phyloP scores from a whole-genome alignment of 2,113 vertebrate species.

The Mirza zaza region DNA sequence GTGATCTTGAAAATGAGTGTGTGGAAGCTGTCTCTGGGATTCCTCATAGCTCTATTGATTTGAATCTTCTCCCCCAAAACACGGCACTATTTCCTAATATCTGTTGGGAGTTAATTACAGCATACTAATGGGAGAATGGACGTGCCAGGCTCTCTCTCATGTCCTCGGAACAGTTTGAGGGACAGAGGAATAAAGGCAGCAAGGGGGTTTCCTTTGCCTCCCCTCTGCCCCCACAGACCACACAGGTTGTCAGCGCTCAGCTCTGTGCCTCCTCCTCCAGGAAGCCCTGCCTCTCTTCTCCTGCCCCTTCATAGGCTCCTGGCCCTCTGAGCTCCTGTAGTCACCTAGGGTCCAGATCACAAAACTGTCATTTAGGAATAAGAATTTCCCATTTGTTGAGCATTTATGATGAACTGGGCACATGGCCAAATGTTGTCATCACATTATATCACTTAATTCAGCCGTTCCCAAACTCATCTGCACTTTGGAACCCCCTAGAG shows the following conservation, averaged over 20 bases:
- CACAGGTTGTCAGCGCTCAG: fast-evolving
- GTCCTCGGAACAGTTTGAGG: background rate
- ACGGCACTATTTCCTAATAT: background rate
- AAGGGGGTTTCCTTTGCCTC: background rate
- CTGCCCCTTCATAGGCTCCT: background rate
- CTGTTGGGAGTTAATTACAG: background rate
- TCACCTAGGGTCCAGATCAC: background rate
- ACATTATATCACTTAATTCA: background rate
- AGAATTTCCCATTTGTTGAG: background rate
- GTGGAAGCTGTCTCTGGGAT: background rate
- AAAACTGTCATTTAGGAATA: background rate
- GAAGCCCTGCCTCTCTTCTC: background rate
- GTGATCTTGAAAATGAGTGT: background rate
- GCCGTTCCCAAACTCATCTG: background rate
- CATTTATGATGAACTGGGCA: background rate
- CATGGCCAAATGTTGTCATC: background rate
- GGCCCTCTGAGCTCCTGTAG: background rate
- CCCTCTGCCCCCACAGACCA: background rate
- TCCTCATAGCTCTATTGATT: background rate
- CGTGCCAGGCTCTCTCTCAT: background rate
- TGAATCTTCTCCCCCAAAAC: background rate
- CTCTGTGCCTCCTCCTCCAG: background rate
- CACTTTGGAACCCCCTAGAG: background rate
- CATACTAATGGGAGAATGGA: background rate
- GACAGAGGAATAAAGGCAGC: background rate